Percentiles rank a stretch among this genome's conserved stretches.
phyloP scores from a whole-genome alignment of 2,797 vertebrate genomes.

The Sphaeramia orbicularis region DNA sequence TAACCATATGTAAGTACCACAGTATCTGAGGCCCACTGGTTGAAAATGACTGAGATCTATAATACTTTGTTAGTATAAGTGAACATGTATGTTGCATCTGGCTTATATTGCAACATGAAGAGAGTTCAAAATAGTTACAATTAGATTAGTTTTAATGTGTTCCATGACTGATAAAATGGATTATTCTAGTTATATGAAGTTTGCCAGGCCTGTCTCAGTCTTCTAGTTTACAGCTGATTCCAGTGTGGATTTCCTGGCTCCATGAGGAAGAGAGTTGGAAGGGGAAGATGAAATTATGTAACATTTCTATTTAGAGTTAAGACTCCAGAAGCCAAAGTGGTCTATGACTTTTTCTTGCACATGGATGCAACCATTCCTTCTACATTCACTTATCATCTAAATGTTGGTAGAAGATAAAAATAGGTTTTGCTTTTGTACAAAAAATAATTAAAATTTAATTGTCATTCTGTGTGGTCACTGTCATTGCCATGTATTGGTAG shows the following conservation, averaged over 20 bases:
- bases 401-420: no score
- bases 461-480: no score
- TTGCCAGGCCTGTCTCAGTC: neutral
- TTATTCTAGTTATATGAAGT: neutral
- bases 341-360: no score
- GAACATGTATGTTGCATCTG: neutral
- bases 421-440: no score
- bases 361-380: no score
- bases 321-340: constrained; percentile 7
- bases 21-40: no score
- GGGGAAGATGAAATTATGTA: constrained; percentile 25
- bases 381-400: no score
- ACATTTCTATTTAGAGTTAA: constrained; percentile 39
- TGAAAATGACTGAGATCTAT: no score
- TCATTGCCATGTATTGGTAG: neutral
- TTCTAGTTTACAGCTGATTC: constrained; percentile 1
- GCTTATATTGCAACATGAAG: neutral
- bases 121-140: neutral
- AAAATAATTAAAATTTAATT: neutral
- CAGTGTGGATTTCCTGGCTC: neutral
- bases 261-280: neutral
- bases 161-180: neutral
- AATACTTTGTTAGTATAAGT: no score
- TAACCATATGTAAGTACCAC: no score
- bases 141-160: neutral